Evolutionary conservation across 2,888 invertebrate genomes (phyloP).

Genomic region (Carpatolechia fugitivella): DNA sequence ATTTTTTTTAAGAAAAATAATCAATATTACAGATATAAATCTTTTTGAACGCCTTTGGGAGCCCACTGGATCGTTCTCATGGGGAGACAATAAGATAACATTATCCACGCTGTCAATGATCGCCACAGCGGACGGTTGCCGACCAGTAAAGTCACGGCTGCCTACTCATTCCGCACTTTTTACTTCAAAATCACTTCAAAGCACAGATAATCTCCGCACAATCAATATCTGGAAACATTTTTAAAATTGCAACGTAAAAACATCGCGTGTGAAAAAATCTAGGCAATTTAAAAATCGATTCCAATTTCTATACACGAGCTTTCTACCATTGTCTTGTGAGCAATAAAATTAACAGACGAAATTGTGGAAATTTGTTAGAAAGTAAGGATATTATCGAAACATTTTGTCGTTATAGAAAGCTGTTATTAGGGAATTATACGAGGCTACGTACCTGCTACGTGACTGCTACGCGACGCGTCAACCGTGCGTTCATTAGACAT

Average conservation of each 20-base stretch:
- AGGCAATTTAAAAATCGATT: slow-evolving; percentile 4
- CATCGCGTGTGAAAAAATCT: slow-evolving; percentile 4
- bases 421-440: slow-evolving; percentile 4
- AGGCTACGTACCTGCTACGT: slow-evolving; percentile 14
- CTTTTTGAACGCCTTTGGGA: too few species aligned
- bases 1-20: too few species aligned
- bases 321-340: slow-evolving; percentile 27
- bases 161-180: slow-evolving; percentile 33
- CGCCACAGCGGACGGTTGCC: slow-evolving; percentile 19
- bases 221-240: slow-evolving; percentile 20
- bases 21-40: too few species aligned
- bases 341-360: slow-evolving; percentile 26
- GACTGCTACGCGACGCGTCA: slow-evolving; percentile 26
- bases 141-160: slow-evolving; percentile 45
- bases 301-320: slow-evolving; percentile 21
- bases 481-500: slow-evolving; percentile 48
- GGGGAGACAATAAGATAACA: slow-evolving; percentile 50
- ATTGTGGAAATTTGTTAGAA: slow-evolving; percentile 34
- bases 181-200: slow-evolving; percentile 42
- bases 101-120: slow-evolving; percentile 59
- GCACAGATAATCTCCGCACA: slow-evolving; percentile 22
- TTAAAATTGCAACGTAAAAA: slow-evolving; percentile 1
- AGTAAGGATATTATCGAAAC: slow-evolving; percentile 23
- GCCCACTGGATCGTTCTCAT: slow-evolving; percentile 6
- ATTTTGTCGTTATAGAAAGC: slow-evolving; percentile 6